Evolutionary conservation across 2,113 vertebrate genomes (phyloP).

Genomic region (Lethenteron camtschaticum): DNA sequence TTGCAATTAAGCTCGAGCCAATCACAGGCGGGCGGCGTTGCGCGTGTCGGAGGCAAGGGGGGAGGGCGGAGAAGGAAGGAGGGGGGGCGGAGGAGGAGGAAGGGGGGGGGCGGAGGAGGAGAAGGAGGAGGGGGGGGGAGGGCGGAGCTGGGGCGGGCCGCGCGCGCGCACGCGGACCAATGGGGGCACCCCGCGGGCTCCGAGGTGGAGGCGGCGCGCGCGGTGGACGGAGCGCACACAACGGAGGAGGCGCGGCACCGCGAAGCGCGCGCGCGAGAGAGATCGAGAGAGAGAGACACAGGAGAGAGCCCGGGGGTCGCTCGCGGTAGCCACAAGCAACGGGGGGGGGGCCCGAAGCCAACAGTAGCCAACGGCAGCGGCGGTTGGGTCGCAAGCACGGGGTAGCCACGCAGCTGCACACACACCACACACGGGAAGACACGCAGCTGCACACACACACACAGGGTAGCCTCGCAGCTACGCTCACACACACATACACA

Average conservation of each 20-base stretch:
- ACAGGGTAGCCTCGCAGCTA: too few species aligned
- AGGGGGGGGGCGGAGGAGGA: constrained; percentile 13
- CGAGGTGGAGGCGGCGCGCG: constrained; percentile 11
- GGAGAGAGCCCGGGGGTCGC: constrained; percentile 21
- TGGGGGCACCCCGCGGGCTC: constrained; percentile 9
- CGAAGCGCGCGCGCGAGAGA: constrained; percentile 44
- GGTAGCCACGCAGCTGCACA: too few species aligned
- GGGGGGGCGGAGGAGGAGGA: constrained; percentile 12
- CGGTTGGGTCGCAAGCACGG: too few species aligned
- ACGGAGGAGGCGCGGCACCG: constrained; percentile 29
- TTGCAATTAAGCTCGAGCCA: too few species aligned
- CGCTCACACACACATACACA: too few species aligned
- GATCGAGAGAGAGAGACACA: constrained; percentile 26
- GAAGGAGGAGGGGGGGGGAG: background rate
- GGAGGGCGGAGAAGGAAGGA: constrained; percentile 12
- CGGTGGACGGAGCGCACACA: constrained; percentile 11
- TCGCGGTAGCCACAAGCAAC: constrained; percentile 23
- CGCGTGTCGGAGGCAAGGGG: constrained; percentile 14
- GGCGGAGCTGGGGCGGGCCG: constrained; percentile 14
- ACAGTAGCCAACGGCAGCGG: too few species aligned
- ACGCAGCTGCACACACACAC: too few species aligned
- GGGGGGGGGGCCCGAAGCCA: constrained; percentile 11
- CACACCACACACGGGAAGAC: too few species aligned
- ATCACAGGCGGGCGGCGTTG: too few species aligned
- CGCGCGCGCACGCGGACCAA: constrained; percentile 16